Percentiles rank a stretch among this genome's conserved stretches.
Evolutionary conservation across 2,797 vertebrate species (phyloP).

Genomic region (Taeniopygia guttata): DNA sequence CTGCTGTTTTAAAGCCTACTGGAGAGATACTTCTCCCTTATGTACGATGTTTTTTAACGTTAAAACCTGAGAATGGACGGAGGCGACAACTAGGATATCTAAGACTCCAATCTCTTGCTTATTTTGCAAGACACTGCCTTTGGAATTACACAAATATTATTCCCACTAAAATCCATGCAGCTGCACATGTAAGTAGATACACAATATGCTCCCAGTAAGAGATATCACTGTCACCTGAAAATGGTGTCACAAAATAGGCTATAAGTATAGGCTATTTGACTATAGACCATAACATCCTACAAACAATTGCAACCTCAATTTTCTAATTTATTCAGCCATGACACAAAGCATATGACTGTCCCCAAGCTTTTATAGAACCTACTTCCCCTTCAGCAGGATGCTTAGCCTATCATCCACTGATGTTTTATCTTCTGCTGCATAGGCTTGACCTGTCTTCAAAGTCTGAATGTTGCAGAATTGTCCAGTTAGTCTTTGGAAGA

Average conservation of each 20-base stretch:
- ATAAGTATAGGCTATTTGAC: rapidly evolving
- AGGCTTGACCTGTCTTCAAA: constrained; percentile 88
- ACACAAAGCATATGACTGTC: neutral
- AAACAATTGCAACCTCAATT: neutral
- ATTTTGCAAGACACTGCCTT: neutral
- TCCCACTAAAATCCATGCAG: neutral
- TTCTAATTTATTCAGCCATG: neutral
- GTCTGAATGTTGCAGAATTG: constrained; percentile 96
- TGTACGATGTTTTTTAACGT: neutral
- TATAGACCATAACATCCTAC: neutral
- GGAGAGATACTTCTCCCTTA: neutral
- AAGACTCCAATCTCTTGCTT: neutral
- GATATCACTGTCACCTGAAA: neutral
- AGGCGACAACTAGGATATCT: neutral
- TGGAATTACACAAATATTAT: neutral
- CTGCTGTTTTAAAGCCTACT: neutral
- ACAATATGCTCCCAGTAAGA: neutral
- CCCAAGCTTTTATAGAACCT: constrained; percentile 59
- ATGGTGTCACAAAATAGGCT: neutral
- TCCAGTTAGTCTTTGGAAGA: constrained; percentile 93
- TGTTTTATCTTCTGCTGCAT: constrained; percentile 95
- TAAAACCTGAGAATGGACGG: neutral
- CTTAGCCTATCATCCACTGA: constrained; percentile 95
- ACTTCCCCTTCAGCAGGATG: constrained; percentile 97
- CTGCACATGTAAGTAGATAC: neutral